Conservation (phyloP, 35 echinoderm and acorn worm genomes). For the Heliocidaris erythrogramma region DNA sequence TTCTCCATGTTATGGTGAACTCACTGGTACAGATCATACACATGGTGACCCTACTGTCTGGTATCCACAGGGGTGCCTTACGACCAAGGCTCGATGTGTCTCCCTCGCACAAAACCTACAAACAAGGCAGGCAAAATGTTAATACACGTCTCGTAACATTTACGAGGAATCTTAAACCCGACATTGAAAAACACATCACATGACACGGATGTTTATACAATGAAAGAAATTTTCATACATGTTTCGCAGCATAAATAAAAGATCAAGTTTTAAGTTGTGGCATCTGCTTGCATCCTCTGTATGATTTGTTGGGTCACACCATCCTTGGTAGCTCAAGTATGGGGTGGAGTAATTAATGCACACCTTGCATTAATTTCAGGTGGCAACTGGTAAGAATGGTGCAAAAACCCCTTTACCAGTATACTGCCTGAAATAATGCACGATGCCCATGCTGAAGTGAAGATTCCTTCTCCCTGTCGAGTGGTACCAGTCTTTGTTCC, state of each 20-base stretch:
- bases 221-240: no score
- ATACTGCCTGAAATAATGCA: slow-evolving; percentile 99
- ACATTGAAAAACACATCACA: background rate
- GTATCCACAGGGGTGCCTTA: slow-evolving; percentile 92
- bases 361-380: slow-evolving; percentile 72
- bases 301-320: no score
- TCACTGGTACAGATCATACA: slow-evolving; percentile 95
- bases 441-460: slow-evolving; percentile 1
- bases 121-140: background rate
- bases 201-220: background rate
- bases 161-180: no score
- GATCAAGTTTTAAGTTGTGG: background rate
- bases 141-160: background rate
- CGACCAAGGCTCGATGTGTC: slow-evolving; percentile 70
- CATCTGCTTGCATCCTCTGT: background rate
- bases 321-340: background rate
- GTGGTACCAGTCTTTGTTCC: no score
- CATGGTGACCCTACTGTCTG: slow-evolving; percentile 93
- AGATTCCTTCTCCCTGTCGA: background rate
- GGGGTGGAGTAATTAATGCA: background rate
- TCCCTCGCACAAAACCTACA: slow-evolving; percentile 51
- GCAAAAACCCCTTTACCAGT: slow-evolving; percentile 82
- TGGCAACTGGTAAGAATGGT: slow-evolving; percentile 75
- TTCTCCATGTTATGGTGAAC: slow-evolving; percentile 92
- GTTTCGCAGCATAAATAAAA: background rate